These are phyloP conservation scores for Salmo trutta DNA, from an alignment of 2,797 vertebrate genomes.

Conservation along the genomic window DNA sequence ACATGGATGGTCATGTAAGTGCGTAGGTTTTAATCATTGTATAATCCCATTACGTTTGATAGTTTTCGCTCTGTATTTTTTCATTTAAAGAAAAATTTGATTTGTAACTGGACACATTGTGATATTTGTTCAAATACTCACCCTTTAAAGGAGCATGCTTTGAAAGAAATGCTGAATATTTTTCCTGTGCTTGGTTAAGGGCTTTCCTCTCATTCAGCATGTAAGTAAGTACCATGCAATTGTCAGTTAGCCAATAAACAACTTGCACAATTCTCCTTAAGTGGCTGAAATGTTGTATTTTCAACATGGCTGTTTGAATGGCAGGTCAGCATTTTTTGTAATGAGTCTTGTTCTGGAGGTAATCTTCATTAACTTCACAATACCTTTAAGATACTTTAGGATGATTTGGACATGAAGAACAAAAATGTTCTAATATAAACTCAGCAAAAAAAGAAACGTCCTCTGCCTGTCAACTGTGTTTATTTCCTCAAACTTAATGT, in stretches of 20 bases:
- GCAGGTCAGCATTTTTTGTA: no score
- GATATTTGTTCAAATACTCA: constrained; percentile 20
- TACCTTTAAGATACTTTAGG: no score
- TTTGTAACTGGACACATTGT: constrained; percentile 36
- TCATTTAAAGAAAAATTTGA: constrained; percentile 10
- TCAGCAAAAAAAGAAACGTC: no score
- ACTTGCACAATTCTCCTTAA: constrained; percentile 58
- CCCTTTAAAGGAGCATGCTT: constrained; percentile 38
- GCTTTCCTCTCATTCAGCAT: constrained; percentile 53
- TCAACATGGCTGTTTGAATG: background rate
- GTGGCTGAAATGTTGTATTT: background rate
- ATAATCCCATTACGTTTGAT: constrained; percentile 11
- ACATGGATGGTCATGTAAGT: constrained; percentile 35
- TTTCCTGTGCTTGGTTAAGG: constrained; percentile 57
- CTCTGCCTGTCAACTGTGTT: no score
- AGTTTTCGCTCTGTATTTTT: background rate
- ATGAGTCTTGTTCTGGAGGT: no score
- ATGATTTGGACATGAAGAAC: no score
- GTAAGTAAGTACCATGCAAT: constrained; percentile 55
- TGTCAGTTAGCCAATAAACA: constrained; percentile 70
- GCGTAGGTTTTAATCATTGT: constrained; percentile 40
- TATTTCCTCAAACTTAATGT: no score
- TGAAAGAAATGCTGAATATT: constrained; percentile 60
- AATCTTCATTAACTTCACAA: no score
- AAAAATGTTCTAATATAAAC: no score